Evolutionary conservation across 2,888 invertebrate species (phyloP).

Genomic region (Boloria selene): DNA sequence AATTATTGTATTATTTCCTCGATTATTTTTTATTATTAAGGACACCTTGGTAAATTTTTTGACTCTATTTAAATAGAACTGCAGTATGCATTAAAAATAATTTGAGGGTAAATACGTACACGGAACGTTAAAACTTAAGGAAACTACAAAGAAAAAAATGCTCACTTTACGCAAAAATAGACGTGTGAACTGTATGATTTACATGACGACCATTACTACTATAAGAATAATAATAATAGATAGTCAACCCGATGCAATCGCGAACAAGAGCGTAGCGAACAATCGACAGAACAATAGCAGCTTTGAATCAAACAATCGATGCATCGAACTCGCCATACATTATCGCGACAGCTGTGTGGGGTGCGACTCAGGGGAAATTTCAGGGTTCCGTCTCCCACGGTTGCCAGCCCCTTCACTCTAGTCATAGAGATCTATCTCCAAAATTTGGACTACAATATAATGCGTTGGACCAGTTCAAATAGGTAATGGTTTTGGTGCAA

Average conservation of each 20-base stretch:
- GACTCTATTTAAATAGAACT: too few species aligned
- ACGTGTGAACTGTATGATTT: slow-evolving; percentile 21
- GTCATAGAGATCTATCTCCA: slow-evolving; percentile 19
- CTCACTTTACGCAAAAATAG: neutral
- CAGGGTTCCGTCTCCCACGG: slow-evolving; percentile 72
- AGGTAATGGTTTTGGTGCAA: neutral
- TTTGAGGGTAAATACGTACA: slow-evolving; percentile 1
- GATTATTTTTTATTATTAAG: too few species aligned
- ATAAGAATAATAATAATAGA: slow-evolving; percentile 43
- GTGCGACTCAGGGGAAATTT: slow-evolving; percentile 51
- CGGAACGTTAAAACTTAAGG: neutral
- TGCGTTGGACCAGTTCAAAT: slow-evolving; percentile 2
- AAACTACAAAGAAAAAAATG: neutral
- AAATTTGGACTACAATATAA: slow-evolving; percentile 8
- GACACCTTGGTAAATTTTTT: neutral
- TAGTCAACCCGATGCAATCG: slow-evolving; percentile 35
- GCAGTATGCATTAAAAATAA: too few species aligned
- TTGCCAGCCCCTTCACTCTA: slow-evolving; percentile 49
- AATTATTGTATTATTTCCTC: slow-evolving; percentile 17
- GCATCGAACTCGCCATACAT: slow-evolving; percentile 58
- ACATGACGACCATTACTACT: slow-evolving; percentile 29
- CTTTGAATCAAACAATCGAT: slow-evolving; percentile 76
- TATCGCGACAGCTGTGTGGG: slow-evolving; percentile 73
- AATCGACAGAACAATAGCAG: slow-evolving; percentile 59
- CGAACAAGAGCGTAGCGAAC: slow-evolving; percentile 39